Conservation (phyloP, 2,113 vertebrate species). For the Gasterosteus nipponicus region DNA sequence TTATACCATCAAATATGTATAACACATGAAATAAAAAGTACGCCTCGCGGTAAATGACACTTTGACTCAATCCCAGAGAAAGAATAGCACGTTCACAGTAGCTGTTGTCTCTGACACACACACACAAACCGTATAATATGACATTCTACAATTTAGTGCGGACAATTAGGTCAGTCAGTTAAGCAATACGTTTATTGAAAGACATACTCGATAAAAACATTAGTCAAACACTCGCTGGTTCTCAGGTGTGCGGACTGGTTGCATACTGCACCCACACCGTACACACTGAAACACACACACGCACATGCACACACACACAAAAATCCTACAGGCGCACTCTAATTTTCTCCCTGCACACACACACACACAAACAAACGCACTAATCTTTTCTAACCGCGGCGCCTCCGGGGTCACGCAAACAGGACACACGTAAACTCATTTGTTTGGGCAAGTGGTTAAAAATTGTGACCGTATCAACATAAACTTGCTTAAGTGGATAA, state of each 20-base stretch:
- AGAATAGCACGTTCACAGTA: not conserved
- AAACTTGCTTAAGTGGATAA: constrained; percentile 28
- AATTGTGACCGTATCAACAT: constrained; percentile 58
- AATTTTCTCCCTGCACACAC: constrained; percentile 29
- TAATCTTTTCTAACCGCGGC: constrained; percentile 45
- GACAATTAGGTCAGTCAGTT: not conserved
- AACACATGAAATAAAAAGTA: constrained; percentile 1
- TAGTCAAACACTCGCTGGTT: not conserved
- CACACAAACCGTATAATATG: not conserved
- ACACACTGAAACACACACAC: constrained; percentile 2
- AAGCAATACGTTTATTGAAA: constrained; percentile 6
- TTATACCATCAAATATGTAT: constrained; percentile 9
- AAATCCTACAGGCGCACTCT: constrained; percentile 23
- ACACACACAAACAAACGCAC: constrained; percentile 40
- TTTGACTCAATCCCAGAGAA: not conserved
- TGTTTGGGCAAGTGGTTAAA: constrained; percentile 45
- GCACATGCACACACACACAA: constrained; percentile 27
- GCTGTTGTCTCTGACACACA: not conserved
- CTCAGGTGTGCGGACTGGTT: constrained; percentile 1
- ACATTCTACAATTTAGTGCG: not conserved
- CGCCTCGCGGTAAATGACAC: not conserved
- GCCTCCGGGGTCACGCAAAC: constrained; percentile 37
- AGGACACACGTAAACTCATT: not conserved
- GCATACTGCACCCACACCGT: not conserved
- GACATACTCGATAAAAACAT: constrained; percentile 1